Evolutionary conservation across 2,888 invertebrate genomes (phyloP).

Genomic region (Beris morrisii): DNA sequence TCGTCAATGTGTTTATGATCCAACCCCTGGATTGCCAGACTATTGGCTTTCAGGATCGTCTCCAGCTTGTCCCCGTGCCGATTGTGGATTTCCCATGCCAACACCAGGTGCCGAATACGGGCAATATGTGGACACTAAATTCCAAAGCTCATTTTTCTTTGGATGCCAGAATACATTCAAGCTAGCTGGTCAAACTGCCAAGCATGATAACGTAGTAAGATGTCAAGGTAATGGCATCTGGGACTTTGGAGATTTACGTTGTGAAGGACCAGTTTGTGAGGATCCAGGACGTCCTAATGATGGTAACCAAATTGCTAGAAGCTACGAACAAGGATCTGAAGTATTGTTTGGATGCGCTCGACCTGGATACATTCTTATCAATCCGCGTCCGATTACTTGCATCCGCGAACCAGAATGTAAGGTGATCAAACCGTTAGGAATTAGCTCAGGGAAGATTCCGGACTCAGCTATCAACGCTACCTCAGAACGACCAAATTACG

Average conservation of each 20-base stretch:
- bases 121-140: conserved; percentile 82
- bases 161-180: conserved; percentile 96
- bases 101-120: conserved; percentile 95
- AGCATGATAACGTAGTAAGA: conserved; percentile 88
- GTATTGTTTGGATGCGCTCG: conserved; percentile 87
- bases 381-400: conserved; percentile 87
- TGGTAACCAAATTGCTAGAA: conserved; percentile 81
- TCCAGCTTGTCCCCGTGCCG: conserved; percentile 84
- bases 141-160: conserved; percentile 92
- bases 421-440: conserved; percentile 85
- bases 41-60: conserved; percentile 87
- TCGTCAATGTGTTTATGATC: conserved; percentile 95
- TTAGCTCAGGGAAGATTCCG: conserved; percentile 89
- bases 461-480: conserved; percentile 95
- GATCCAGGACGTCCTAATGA: conserved; percentile 94
- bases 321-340: conserved; percentile 87
- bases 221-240: conserved; percentile 92
- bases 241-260: conserved; percentile 93
- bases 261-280: conserved; percentile 95
- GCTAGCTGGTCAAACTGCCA: conserved; percentile 86
- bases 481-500: conserved; percentile 89
- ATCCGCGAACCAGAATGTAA: conserved; percentile 92
- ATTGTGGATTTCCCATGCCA: conserved; percentile 89
- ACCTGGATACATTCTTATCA: conserved; percentile 90
- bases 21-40: conserved; percentile 84